These are phyloP conservation scores for Ips nitidus DNA, from an alignment of 1,140 invertebrate genomes.

Conservation along the genomic window DNA sequence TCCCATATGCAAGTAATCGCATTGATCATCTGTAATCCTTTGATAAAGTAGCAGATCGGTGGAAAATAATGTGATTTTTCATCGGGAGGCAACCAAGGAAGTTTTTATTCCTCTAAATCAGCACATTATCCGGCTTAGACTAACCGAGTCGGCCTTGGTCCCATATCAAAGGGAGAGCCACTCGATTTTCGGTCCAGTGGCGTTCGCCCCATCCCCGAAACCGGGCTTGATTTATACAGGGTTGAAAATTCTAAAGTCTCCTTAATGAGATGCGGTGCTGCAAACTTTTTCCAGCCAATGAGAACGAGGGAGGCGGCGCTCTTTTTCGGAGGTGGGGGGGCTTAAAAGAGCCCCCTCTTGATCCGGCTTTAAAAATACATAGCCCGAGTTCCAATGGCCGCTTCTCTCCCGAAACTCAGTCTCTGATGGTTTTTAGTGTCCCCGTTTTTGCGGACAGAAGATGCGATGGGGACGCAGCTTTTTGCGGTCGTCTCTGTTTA, in stretches of 20 bases:
- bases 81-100: constrained; percentile 8
- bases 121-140: constrained; percentile 32
- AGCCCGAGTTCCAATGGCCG: constrained; percentile 48
- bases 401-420: constrained; percentile 45
- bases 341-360: constrained; percentile 44
- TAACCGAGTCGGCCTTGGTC: constrained; percentile 31
- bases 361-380: constrained; percentile 53
- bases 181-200: constrained; percentile 27
- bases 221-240: constrained; percentile 46
- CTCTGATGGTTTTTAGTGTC: constrained; percentile 44
- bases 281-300: constrained; percentile 52
- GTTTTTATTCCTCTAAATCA: constrained; percentile 31
- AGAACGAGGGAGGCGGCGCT: constrained; percentile 34
- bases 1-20: too few relatives aligned
- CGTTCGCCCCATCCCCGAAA: constrained; percentile 30
- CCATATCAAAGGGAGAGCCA: constrained; percentile 14
- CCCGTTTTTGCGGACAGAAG: constrained; percentile 46
- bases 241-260: constrained; percentile 51
- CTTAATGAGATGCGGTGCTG: constrained; percentile 51
- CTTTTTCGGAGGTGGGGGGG: constrained; percentile 48
- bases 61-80: background rate
- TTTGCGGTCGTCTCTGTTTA: constrained; percentile 47
- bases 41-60: too few relatives aligned
- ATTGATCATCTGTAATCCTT: too few relatives aligned
- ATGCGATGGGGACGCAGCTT: constrained; percentile 43